Evolutionary conservation across 2,113 vertebrate genomes (phyloP), one percentile per base, ranked within the genome.

Genomic region (Andinoacara biseriatus): DNA sequence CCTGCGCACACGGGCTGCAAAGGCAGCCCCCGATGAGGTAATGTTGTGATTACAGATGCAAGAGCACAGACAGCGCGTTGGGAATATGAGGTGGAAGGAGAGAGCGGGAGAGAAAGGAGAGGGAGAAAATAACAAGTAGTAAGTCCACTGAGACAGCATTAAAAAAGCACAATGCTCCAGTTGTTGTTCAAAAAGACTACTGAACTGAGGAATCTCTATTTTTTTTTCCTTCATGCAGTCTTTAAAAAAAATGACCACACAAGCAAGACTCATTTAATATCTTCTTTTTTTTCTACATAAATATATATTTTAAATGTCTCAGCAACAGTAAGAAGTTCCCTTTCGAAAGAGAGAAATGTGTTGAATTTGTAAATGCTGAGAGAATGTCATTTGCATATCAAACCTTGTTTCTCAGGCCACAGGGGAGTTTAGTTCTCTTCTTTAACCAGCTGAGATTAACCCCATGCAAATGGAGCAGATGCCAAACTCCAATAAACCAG

Each of bases 401-500:
- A 92, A 92, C 92, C 91, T 87, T 89, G 87, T 87, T 88, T 89
- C 86, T 77, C 54, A 31, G 84, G 87, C 89, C 93, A 82, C 88
- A 11, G 74, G 94, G 93, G 92, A 94, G 86, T 90, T 58, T 82
- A 80, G 81, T 91, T 88, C 65, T 89, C 82, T 89, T 80, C 86
- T 87, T 94, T 93, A 93, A 90, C 90, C 38, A 89, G 91, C 88
- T 76, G 62, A 91, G 90, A 93, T 94, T 93, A 95, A 93, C 88
- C 89, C 84, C 91, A 92, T 93, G 93, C 91, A 94, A 95, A 95
- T 92, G 88, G 63, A 91, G 88, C 94, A 94, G 93, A 94, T 95
- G 94, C 90, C 91, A 87, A 93, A 91, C 81, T 87, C 84, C 90
- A 92, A 91, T 94, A 95, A 95, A 93, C 94, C 90, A 89, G 87